Evolutionary conservation across 1,140 invertebrate species (phyloP).

Genomic region (Leptinotarsa lineolata): DNA sequence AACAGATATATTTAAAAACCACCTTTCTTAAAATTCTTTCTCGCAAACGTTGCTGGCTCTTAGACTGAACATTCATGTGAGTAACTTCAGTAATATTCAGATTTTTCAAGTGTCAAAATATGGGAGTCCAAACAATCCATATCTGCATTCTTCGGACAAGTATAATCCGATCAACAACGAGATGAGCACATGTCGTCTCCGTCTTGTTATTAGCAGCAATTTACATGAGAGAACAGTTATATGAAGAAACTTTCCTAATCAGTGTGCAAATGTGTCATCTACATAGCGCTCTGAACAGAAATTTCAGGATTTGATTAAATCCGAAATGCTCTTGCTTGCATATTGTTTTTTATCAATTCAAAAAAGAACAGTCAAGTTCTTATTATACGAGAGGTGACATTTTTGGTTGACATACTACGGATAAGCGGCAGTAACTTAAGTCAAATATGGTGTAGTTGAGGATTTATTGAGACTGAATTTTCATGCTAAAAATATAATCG

Average conservation of each 20-base stretch:
- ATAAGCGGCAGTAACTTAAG: no score
- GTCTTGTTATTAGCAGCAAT: conserved; percentile 24
- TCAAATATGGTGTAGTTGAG: no score
- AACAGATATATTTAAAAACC: no score
- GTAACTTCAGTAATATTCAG: no score
- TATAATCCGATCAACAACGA: not conserved
- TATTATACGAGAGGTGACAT: no score
- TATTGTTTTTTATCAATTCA: not conserved
- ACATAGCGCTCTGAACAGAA: not conserved
- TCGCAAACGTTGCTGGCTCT: not conserved
- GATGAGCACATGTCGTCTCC: conserved; percentile 26
- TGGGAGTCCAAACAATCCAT: not conserved
- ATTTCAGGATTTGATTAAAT: conserved; percentile 13
- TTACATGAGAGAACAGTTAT: conserved; percentile 34
- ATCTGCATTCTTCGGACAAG: conserved; percentile 1
- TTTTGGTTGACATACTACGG: no score
- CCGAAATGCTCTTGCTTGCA: conserved; percentile 1
- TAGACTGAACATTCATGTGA: no score
- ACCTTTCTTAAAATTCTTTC: not conserved
- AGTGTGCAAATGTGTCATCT: conserved; percentile 1
- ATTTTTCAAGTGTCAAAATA: no score
- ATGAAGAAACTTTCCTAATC: conserved; percentile 34
- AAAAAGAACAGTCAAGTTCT: no score
- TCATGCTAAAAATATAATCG: no score
- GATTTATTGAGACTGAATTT: no score